Evolutionary conservation across 2,888 invertebrate genomes (phyloP).

Genomic region (Aspidiotus destructor): DNA sequence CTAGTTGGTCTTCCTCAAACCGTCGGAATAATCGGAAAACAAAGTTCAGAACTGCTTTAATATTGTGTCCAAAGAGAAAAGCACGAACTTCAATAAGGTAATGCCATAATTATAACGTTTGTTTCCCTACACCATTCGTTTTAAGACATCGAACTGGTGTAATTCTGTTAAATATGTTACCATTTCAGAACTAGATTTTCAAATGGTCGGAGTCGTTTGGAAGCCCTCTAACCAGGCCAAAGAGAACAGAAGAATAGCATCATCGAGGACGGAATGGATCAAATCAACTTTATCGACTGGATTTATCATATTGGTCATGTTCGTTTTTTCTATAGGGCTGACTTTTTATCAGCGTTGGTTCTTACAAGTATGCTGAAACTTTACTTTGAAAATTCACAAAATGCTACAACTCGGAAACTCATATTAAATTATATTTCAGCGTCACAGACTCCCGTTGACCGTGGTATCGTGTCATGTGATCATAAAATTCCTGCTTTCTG

Average conservation of each 20-base stretch:
- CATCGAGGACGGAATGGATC: constrained; percentile 22
- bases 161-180: too few relatives aligned
- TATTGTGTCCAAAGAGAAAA: too few relatives aligned
- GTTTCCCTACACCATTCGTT: too few relatives aligned
- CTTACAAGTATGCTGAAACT: constrained; percentile 53
- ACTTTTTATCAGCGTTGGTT: constrained; percentile 96
- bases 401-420: background rate
- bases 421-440: constrained; percentile 47
- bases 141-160: too few relatives aligned
- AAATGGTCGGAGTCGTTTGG: background rate
- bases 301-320: constrained; percentile 34
- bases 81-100: too few relatives aligned
- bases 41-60: too few relatives aligned
- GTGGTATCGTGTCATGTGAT: constrained; percentile 84
- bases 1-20: too few relatives aligned
- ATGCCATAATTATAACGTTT: too few relatives aligned
- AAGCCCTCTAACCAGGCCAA: background rate
- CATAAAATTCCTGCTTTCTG: constrained; percentile 75
- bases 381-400: background rate
- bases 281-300: constrained; percentile 26
- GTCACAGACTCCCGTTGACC: constrained; percentile 75
- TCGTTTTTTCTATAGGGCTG: constrained; percentile 71
- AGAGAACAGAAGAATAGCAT: constrained; percentile 5
- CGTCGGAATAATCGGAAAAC: too few relatives aligned
- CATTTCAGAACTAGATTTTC: too few relatives aligned